Conservation (phyloP, 1,140 invertebrate species). For the Hyles euphorbiae region DNA sequence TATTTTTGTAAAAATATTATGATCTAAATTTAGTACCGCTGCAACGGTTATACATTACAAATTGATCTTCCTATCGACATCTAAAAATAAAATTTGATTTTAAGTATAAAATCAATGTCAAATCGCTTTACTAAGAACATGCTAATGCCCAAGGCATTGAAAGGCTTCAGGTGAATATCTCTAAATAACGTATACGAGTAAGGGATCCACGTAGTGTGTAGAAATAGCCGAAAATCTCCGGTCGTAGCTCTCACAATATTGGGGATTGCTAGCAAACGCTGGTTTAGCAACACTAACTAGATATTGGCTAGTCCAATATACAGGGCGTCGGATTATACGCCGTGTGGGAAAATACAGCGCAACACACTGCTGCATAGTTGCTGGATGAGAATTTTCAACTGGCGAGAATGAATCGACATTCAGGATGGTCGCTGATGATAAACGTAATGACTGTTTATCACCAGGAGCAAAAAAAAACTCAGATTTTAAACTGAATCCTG, state of each 20-base stretch:
- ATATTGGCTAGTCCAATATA: conserved; percentile 62
- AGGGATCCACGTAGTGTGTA: not conserved
- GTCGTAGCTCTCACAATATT: conserved; percentile 26
- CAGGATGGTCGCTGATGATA: no score
- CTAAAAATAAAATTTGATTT: no score
- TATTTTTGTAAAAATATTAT: no score
- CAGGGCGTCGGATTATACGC: conserved; percentile 45
- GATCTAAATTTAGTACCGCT: no score
- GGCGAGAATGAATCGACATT: no score
- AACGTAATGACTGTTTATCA: no score
- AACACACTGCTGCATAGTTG: not conserved
- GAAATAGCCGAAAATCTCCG: conserved; percentile 2
- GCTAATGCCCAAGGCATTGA: not conserved
- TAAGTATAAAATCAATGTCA: no score
- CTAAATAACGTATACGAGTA: not conserved
- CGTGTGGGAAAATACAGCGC: conserved; percentile 36
- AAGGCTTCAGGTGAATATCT: not conserved
- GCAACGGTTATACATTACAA: no score
- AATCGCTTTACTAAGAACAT: no score
- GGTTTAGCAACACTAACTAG: conserved; percentile 56
- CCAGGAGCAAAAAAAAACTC: no score
- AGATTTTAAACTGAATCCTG: no score
- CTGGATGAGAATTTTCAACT: not conserved
- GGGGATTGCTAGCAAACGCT: conserved; percentile 41
- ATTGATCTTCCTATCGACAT: no score